A percentile compares a stretch with the other conserved stretches of the same genome.
phyloP scores from a whole-genome alignment of 2,797 vertebrate species.

The Tolypeutes matacus region DNA sequence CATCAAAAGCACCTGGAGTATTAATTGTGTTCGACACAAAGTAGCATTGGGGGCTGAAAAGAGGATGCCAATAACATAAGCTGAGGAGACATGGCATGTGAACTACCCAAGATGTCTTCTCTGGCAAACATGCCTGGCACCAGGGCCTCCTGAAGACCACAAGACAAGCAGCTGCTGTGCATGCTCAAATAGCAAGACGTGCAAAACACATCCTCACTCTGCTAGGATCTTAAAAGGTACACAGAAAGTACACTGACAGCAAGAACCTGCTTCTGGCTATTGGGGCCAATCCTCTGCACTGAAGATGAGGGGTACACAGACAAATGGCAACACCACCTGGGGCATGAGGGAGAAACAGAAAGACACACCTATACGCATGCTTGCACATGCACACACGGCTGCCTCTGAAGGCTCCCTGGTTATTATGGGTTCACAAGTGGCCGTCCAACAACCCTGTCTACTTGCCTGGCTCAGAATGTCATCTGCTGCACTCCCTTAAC shows the following conservation, averaged over 20 bases:
- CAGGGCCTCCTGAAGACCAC: constrained; percentile 63
- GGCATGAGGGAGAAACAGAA: neutral
- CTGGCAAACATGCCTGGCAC: constrained; percentile 56
- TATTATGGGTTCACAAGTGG: constrained; percentile 61
- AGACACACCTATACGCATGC: neutral
- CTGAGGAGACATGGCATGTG: constrained; percentile 52
- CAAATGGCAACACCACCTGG: constrained; percentile 56
- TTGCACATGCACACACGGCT: constrained; percentile 27
- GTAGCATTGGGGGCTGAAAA: constrained; percentile 74
- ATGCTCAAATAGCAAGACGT: constrained; percentile 86
- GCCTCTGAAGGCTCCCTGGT: constrained; percentile 58
- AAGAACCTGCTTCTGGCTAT: constrained; percentile 51
- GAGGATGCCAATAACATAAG: constrained; percentile 71
- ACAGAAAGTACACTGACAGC: constrained; percentile 67
- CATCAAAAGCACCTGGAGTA: constrained; percentile 75
- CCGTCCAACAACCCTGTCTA: constrained; percentile 51
- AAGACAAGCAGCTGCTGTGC: constrained; percentile 83
- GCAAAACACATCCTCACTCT: constrained; percentile 80
- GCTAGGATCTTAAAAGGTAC: constrained; percentile 67
- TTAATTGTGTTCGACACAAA: constrained; percentile 76
- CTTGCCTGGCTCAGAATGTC: constrained; percentile 73
- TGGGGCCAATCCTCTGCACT: constrained; percentile 61
- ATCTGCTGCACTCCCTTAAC: neutral
- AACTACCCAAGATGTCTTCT: constrained; percentile 50
- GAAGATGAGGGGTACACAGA: constrained; percentile 69